Evolutionary conservation across 1,140 invertebrate species (phyloP).

Genomic region (Cepaea nemoralis): DNA sequence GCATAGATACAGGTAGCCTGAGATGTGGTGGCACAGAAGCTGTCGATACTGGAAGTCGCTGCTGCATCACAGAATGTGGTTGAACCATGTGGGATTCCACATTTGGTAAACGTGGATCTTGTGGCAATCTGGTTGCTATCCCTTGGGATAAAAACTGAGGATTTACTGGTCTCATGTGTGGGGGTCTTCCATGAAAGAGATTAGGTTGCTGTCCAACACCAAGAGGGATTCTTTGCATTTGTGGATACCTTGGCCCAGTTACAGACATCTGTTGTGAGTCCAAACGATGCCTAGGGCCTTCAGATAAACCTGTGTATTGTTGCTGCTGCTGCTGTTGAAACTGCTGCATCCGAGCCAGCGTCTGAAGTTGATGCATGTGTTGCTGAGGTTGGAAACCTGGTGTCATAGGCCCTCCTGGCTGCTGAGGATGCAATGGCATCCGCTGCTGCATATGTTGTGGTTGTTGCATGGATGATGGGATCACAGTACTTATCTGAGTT

Average conservation of each 20-base stretch:
- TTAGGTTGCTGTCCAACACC: neutral
- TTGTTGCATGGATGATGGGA: neutral
- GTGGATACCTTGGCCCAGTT: conserved; percentile 30
- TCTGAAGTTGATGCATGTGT: conserved; percentile 42
- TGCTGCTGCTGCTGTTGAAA: conserved; percentile 42
- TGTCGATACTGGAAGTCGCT: neutral
- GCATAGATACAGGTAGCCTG: neutral
- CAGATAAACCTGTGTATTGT: conserved; percentile 30
- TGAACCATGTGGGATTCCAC: conserved; percentile 4
- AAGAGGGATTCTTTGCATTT: conserved; percentile 28
- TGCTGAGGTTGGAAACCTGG: conserved; percentile 17
- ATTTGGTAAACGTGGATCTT: neutral
- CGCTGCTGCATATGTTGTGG: conserved; percentile 24
- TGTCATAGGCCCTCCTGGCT: conserved; percentile 18
- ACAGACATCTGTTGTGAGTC: conserved; percentile 27
- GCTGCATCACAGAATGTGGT: conserved; percentile 1
- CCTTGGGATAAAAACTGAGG: conserved; percentile 20
- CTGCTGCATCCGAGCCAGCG: conserved; percentile 34
- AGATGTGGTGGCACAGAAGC: conserved; percentile 15
- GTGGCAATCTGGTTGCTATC: conserved; percentile 15
- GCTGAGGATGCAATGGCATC: conserved; percentile 29
- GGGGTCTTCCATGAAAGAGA: conserved; percentile 26
- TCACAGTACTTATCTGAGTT: neutral
- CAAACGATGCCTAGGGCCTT: conserved; percentile 4
- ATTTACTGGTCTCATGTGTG: conserved; percentile 26